These are phyloP conservation scores for Ferdinandea cuprea DNA, from an alignment of 2,888 invertebrate genomes.

Conservation along the genomic window DNA sequence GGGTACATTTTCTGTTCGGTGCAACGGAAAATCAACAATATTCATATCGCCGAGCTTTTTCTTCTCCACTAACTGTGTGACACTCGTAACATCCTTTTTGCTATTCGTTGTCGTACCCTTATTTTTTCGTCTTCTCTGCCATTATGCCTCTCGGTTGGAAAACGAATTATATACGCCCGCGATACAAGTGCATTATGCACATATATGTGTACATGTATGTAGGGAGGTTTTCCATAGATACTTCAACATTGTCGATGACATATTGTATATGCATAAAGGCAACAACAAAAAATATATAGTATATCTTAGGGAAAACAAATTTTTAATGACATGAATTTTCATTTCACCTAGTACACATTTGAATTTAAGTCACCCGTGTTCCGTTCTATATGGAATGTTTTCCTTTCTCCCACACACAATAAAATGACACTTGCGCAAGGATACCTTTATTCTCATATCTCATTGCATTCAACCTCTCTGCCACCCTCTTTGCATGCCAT, in stretches of 20 bases:
- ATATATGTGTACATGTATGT: too few relatives aligned
- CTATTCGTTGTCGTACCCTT: slow-evolving; percentile 42
- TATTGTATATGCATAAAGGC: slow-evolving; percentile 58
- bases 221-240: slow-evolving; percentile 38
- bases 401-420: slow-evolving; percentile 39
- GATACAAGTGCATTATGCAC: slow-evolving; percentile 24
- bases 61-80: slow-evolving; percentile 69
- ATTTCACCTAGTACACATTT: slow-evolving; percentile 74
- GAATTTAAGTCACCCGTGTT: slow-evolving; percentile 71
- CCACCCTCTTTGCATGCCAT: neutral
- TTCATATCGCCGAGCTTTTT: slow-evolving; percentile 16
- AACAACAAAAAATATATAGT: too few relatives aligned
- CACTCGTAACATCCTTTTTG: slow-evolving; percentile 74
- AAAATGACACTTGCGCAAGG: slow-evolving; percentile 61
- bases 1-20: slow-evolving; percentile 35
- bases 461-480: slow-evolving; percentile 2
- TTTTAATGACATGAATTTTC: slow-evolving; percentile 74
- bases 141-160: slow-evolving; percentile 52
- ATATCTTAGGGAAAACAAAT: slow-evolving; percentile 65
- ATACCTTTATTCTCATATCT: slow-evolving; percentile 36
- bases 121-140: slow-evolving; percentile 57
- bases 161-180: slow-evolving; percentile 57
- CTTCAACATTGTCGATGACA: slow-evolving; percentile 64
- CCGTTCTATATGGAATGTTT: slow-evolving; percentile 52
- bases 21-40: slow-evolving; percentile 38